Conservation (phyloP, 2,797 vertebrate species). For the Perodicticus potto region DNA sequence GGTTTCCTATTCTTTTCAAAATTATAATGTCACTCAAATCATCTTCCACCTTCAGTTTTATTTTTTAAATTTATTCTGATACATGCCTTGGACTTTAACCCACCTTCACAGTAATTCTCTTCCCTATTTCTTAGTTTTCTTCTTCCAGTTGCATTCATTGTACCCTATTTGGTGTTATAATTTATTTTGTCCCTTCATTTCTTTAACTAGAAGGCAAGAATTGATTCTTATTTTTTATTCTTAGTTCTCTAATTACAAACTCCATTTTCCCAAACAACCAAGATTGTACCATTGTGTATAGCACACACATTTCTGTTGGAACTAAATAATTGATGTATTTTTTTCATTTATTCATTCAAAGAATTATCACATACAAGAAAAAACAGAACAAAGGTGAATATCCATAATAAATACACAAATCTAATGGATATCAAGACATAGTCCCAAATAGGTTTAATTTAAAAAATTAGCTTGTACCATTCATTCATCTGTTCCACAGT, state of each 20-base stretch:
- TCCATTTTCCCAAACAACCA: not conserved
- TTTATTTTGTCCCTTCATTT: not conserved
- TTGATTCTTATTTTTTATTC: not conserved
- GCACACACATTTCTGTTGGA: not conserved
- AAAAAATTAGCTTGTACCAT: not conserved
- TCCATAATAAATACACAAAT: not conserved
- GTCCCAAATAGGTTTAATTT: not conserved
- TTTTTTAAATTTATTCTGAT: not conserved
- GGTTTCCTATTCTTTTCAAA: not conserved
- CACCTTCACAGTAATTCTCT: not conserved
- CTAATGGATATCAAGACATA: not conserved
- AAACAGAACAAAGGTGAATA: constrained; percentile 7
- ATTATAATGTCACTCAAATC: not conserved
- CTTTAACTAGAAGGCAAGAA: not conserved
- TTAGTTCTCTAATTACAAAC: not conserved
- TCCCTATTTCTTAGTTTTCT: not conserved
- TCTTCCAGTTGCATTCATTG: not conserved
- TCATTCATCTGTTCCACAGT: not conserved
- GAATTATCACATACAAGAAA: constrained; percentile 7
- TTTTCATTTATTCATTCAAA: not conserved
- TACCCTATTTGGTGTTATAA: not conserved
- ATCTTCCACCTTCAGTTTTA: not conserved
- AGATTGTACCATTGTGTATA: not conserved
- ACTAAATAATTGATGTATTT: not conserved
- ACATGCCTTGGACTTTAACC: not conserved